Conservation (phyloP, 2,888 invertebrate species). For the Orthonychiurus folsomi region DNA sequence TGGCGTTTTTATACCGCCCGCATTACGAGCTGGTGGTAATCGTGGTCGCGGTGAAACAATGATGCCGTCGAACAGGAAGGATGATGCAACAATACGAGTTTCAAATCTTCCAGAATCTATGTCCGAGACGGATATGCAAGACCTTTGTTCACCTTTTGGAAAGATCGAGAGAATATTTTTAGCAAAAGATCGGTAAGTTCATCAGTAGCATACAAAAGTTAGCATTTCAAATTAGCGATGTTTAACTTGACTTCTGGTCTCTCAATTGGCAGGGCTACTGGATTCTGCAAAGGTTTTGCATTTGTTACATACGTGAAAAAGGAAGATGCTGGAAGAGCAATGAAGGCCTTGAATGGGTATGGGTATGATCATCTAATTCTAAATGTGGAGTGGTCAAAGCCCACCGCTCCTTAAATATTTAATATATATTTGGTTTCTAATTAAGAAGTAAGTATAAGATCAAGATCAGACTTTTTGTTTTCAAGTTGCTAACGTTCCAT, state of each 20-base stretch:
- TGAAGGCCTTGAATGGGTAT: conserved; percentile 76
- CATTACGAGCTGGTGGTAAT: conserved; percentile 52
- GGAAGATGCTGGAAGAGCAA: conserved; percentile 86
- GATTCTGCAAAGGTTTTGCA: conserved; percentile 91
- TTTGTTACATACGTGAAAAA: conserved; percentile 92
- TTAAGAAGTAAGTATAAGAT: too few relatives aligned
- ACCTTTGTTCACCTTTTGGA: conserved; percentile 88
- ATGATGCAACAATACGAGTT: conserved; percentile 89
- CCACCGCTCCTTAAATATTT: conserved; percentile 45
- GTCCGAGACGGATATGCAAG: conserved; percentile 83
- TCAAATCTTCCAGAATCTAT: conserved; percentile 96
- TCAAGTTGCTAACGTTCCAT: too few relatives aligned
- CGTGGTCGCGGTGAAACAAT: conserved; percentile 64
- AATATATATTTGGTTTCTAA: neutral
- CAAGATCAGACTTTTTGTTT: too few relatives aligned
- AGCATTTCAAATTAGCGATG: conserved; percentile 43
- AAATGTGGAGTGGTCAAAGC: conserved; percentile 98
- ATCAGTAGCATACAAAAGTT: conserved; percentile 49
- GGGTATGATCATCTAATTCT: conserved; percentile 97
- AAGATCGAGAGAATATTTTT: conserved; percentile 86
- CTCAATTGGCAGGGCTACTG: conserved; percentile 55
- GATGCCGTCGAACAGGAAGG: conserved; percentile 55
- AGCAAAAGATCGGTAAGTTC: conserved; percentile 64
- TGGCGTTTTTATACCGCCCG: conserved; percentile 56
- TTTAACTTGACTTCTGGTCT: neutral